Evolutionary conservation across 2,888 invertebrate genomes (phyloP).

Genomic region (Drosophila nr. fundita): DNA sequence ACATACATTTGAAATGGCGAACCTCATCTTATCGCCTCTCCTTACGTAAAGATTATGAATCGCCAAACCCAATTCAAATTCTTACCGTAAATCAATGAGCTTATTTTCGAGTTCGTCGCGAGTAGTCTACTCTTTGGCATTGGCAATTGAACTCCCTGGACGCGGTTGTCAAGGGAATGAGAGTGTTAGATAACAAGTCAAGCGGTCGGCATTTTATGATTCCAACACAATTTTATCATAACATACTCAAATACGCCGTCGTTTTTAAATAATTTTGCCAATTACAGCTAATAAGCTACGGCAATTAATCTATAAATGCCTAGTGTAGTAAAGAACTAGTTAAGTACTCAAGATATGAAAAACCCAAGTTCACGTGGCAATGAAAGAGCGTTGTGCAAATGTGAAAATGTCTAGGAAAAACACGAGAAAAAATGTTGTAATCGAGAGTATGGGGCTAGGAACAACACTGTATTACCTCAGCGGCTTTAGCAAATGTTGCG

Average conservation of each 20-base stretch:
- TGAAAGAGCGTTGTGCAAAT: background rate
- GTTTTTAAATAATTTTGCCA: background rate
- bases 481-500: too few relatives aligned
- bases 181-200: conserved; percentile 24
- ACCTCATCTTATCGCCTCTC: conserved; percentile 41
- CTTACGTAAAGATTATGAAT: conserved; percentile 53
- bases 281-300: background rate
- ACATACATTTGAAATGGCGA: background rate
- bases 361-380: conserved; percentile 1
- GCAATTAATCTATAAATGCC: background rate
- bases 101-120: conserved; percentile 11
- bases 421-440: background rate
- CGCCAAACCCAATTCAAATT: conserved; percentile 10
- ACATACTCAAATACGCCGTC: background rate
- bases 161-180: conserved; percentile 22
- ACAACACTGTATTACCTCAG: background rate
- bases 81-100: conserved; percentile 34
- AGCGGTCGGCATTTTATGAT: conserved; percentile 14
- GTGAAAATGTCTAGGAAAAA: background rate
- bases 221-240: conserved; percentile 20
- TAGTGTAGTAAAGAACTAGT: background rate
- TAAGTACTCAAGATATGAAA: background rate
- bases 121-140: conserved; percentile 1
- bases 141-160: background rate
- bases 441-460: background rate